Evolutionary conservation across 92 coral and sea anemone genomes (phyloP).

Genomic region (Epizoanthus rinbou): DNA sequence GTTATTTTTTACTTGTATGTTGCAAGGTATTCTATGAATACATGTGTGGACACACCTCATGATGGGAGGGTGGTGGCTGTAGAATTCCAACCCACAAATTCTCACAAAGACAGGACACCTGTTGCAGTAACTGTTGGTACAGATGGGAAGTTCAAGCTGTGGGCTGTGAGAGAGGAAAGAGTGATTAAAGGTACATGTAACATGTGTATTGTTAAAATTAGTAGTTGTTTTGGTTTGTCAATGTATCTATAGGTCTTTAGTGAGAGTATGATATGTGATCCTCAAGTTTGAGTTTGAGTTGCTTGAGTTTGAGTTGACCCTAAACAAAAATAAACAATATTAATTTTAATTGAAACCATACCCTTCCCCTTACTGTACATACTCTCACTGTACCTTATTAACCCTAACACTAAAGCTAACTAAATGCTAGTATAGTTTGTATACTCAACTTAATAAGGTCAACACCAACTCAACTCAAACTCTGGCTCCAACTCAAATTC

Average conservation of each 20-base stretch:
- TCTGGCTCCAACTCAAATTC: too few relatives aligned
- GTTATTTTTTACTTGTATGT: neutral
- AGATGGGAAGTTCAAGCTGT: slow-evolving; percentile 96
- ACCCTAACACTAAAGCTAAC: too few relatives aligned
- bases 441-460: too few relatives aligned
- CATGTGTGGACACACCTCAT: slow-evolving; percentile 91
- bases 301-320: too few relatives aligned
- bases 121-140: slow-evolving; percentile 84
- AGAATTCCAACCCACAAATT: slow-evolving; percentile 70
- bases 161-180: slow-evolving; percentile 70
- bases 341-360: too few relatives aligned
- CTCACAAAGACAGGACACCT: slow-evolving; percentile 29
- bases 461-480: too few relatives aligned
- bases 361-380: too few relatives aligned
- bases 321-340: too few relatives aligned
- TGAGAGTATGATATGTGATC: too few relatives aligned
- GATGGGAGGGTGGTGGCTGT: slow-evolving; percentile 70
- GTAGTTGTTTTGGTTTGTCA: neutral
- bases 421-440: too few relatives aligned
- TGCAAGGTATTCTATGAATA: slow-evolving; percentile 76
- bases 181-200: slow-evolving; percentile 63
- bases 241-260: neutral
- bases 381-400: too few relatives aligned
- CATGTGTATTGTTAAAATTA: neutral
- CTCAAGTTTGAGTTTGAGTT: too few relatives aligned